Evolutionary conservation across 2,888 invertebrate genomes (phyloP).

Genomic region (Cecidostiba fungosa): DNA sequence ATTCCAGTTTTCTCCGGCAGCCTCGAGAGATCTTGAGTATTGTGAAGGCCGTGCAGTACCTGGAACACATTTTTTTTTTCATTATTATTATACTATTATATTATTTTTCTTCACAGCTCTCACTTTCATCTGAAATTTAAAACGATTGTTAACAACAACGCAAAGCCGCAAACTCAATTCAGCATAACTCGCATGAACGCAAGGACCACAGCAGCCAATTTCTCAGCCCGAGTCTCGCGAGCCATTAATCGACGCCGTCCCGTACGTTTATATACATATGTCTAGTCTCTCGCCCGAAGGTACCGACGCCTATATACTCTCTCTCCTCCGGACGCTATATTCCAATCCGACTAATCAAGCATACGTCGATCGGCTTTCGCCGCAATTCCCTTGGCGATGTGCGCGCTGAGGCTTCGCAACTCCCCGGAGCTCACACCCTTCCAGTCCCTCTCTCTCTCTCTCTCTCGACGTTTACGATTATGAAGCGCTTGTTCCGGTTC

Average conservation of each 20-base stretch:
- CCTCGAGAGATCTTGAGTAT: constrained; percentile 62
- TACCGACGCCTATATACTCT: not conserved
- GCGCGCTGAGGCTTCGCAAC: not conserved
- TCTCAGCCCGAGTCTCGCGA: constrained; percentile 18
- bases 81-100: not conserved
- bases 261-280: not conserved
- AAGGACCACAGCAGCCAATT: not conserved
- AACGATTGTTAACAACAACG: no score
- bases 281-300: not conserved
- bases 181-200: no score
- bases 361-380: constrained; percentile 42
- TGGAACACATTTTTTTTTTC: constrained; percentile 34
- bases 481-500: constrained; percentile 16
- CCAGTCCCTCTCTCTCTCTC: not conserved
- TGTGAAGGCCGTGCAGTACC: constrained; percentile 61
- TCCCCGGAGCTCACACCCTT: not conserved
- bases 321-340: not conserved
- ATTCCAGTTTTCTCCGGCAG: constrained; percentile 60
- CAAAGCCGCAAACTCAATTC: no score
- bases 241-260: constrained; percentile 35
- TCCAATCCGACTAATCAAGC: constrained; percentile 46
- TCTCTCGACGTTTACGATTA: constrained; percentile 46
- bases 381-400: constrained; percentile 20
- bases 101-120: not conserved
- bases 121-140: no score